Base-by-base conservation (phyloP, 2,888 invertebrate species). In the Baccha elongata region DNA sequence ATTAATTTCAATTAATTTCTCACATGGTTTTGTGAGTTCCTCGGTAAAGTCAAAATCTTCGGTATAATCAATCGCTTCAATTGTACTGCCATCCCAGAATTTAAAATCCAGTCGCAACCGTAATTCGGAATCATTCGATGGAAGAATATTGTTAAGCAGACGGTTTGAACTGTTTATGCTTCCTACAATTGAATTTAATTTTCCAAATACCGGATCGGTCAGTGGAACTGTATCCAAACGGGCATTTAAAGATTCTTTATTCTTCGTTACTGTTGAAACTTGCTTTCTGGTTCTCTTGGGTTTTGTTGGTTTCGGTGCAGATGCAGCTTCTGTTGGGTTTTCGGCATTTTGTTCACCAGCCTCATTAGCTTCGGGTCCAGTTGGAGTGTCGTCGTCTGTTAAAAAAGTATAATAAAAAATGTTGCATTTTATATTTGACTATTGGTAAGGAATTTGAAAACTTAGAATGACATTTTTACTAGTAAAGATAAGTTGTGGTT, bases 111-210 rank as follows among this genome's bases (percentile, higher is more conserved):
- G 87, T n/a, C 88, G 86, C 44, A 91, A 65, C 2, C 87, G 86
- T 35, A 91, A 73, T 73, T 90, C 90, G 0, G 90, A 90, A 85
- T 93, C 92, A 53, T 91, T 89, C 11, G 93, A 91, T 0, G 92
- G 92, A 5, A 93, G 86, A 46, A 92, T 92, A 13, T 93, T 93
- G 86, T 93, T 93, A 87, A 93, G 92, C 0, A 93, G 91, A 84
- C 93, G 89, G 87, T 93, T 93, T 0, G 93, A 93, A 35, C 93
- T 92, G 32, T 93, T 93, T 65, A 93, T 93, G 81, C 93, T 93
- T 0, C 93, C 93, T 0, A 92, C 90, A 0, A 92, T 92, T 0
- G 93, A 92, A 19, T 93, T 92, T 0, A 93, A 87, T 85, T 93
- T 91, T 64, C 93, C 93, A 87, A 93, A 93, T 67, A 93, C 92